phyloP scores from a whole-genome alignment of 23 tunicate genomes.

The Trididemnum clinides region DNA sequence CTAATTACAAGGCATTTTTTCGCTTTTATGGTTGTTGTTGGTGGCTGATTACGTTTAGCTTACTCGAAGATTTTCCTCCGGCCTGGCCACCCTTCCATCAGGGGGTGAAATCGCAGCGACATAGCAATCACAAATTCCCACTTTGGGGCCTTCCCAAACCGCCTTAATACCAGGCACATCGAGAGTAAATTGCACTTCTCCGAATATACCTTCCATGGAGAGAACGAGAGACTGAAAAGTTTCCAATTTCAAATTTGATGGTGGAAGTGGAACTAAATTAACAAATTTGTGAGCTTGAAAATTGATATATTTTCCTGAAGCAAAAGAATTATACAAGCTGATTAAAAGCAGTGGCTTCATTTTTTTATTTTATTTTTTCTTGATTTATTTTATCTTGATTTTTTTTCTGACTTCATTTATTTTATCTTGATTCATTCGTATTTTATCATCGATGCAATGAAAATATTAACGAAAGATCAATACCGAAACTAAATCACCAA shows the following conservation, averaged over 20 bases:
- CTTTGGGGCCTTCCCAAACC: conserved; percentile 57
- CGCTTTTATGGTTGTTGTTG: too few species aligned
- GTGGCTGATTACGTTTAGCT: neutral
- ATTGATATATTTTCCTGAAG: too few species aligned
- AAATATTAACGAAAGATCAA: too few species aligned
- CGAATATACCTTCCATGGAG: conserved; percentile 20
- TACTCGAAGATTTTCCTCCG: conserved; percentile 44
- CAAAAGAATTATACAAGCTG: too few species aligned
- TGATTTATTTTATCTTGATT: too few species aligned
- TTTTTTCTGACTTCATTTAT: too few species aligned
- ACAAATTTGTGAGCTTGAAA: neutral
- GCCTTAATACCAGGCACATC: conserved; percentile 71
- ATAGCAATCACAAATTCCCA: conserved; percentile 75
- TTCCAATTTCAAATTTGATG: conserved; percentile 38
- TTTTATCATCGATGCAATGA: too few species aligned
- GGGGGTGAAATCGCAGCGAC: conserved; percentile 25
- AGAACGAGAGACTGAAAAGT: conserved; percentile 44
- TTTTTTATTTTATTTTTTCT: too few species aligned
- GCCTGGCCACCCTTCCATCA: conserved; percentile 52
- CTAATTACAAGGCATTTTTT: too few species aligned
- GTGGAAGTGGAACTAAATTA: conserved; percentile 71
- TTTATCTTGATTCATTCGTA: too few species aligned
- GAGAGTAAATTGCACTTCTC: conserved; percentile 36
- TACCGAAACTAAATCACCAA: too few species aligned
- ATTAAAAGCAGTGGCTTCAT: too few species aligned